Conservation (phyloP, 2,113 vertebrate genomes). For the Cettia cetti region DNA sequence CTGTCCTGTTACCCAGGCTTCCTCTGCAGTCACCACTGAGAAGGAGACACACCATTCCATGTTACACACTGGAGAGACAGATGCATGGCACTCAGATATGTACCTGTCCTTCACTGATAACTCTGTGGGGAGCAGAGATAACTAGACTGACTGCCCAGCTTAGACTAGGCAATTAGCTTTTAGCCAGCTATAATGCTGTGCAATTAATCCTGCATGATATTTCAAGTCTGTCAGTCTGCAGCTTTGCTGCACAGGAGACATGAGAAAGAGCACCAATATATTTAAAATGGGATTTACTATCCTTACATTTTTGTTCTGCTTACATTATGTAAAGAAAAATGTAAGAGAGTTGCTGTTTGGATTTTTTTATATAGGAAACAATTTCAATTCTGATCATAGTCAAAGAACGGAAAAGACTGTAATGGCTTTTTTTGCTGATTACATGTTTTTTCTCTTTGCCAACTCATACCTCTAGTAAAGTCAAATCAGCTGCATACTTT, state of each 20-base stretch:
- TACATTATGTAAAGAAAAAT: neutral
- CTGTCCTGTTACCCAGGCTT: neutral
- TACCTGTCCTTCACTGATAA: neutral
- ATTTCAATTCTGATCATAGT: neutral
- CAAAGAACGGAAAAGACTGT: neutral
- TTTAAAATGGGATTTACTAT: neutral
- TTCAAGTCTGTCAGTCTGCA: neutral
- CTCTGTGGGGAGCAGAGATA: neutral
- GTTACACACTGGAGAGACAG: neutral
- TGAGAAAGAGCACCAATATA: neutral
- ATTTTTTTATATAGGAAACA: neutral
- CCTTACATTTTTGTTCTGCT: neutral
- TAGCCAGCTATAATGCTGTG: neutral
- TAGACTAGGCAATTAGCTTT: neutral
- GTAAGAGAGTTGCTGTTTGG: neutral
- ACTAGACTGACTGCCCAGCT: neutral
- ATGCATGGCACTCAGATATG: neutral
- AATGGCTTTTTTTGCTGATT: neutral
- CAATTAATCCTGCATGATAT: neutral
- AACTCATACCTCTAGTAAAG: neutral
- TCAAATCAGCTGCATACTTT: neutral
- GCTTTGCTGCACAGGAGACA: neutral
- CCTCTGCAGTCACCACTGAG: neutral
- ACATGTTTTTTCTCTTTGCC: neutral
- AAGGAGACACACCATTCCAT: neutral